These are phyloP conservation scores for Himalopsyche phryganea DNA, from an alignment of 1,140 invertebrate genomes.

Conservation along the genomic window DNA sequence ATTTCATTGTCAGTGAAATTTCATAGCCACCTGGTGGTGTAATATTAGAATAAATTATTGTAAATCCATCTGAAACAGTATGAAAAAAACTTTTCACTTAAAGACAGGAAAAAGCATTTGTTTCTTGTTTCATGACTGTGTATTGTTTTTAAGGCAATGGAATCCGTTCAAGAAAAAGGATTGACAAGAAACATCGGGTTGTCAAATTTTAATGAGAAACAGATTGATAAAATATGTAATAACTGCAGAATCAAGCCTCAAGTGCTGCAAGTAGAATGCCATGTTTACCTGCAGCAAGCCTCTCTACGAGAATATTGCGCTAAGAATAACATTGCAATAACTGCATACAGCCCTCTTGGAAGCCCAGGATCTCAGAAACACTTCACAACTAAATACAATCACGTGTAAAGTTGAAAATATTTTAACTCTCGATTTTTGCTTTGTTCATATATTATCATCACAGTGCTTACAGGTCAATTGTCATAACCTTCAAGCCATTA, in stretches of 20 bases:
- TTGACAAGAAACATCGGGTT: slow-evolving; percentile 67
- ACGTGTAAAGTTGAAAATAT: slow-evolving; percentile 45
- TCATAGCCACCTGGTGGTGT: no score
- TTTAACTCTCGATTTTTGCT: slow-evolving; percentile 1
- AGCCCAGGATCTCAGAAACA: slow-evolving; percentile 50
- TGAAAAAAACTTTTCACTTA: no score
- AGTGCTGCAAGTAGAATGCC: slow-evolving; percentile 61
- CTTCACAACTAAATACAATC: slow-evolving; percentile 53
- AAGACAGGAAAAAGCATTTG: no score
- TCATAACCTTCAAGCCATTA: background rate
- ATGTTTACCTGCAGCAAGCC: slow-evolving; percentile 79
- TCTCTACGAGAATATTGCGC: slow-evolving; percentile 72
- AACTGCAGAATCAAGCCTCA: slow-evolving; percentile 23
- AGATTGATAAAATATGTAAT: slow-evolving; percentile 54
- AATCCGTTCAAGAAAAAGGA: slow-evolving; percentile 64
- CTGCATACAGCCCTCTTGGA: slow-evolving; percentile 81
- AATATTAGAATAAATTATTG: no score
- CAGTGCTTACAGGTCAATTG: background rate
- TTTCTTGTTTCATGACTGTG: no score
- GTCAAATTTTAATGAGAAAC: slow-evolving; percentile 74
- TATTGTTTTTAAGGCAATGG: slow-evolving; percentile 62
- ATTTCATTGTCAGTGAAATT: no score
- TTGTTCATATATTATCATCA: background rate
- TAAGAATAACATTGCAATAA: slow-evolving; percentile 68
- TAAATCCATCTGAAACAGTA: no score